A percentile compares a stretch with the other conserved stretches of the same genome.
Conservation (phyloP, 2,888 invertebrate genomes). For the Tetranychus truncatus region DNA sequence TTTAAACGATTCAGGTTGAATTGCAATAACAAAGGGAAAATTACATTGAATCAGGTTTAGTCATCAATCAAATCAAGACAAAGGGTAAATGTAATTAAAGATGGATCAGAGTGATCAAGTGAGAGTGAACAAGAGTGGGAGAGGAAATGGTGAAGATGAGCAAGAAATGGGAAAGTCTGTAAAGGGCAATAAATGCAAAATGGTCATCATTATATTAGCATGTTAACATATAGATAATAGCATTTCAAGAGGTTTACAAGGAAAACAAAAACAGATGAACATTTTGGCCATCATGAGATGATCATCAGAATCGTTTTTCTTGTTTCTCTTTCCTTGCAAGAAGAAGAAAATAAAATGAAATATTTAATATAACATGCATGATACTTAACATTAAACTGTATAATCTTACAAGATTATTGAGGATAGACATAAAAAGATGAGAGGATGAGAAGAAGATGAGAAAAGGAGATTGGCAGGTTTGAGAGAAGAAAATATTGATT, state of each 20-base stretch:
- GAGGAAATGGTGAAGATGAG: neutral
- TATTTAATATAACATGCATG: neutral
- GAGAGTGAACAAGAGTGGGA: neutral
- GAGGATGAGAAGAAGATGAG: neutral
- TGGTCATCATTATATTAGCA: neutral
- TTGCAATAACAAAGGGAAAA: neutral
- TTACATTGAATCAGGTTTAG: neutral
- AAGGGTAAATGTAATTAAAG: neutral
- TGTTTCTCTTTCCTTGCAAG: neutral
- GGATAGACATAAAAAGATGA: neutral
- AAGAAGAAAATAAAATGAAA: neutral
- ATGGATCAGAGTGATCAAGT: neutral
- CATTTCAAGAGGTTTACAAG: neutral
- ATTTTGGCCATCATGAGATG: neutral
- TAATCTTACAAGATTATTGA: neutral
- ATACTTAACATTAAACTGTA: neutral
- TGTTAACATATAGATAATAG: neutral
- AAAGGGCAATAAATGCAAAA: neutral
- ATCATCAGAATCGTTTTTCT: neutral
- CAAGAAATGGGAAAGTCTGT: neutral
- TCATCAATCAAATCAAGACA: neutral
- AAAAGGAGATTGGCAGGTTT: constrained; percentile 1
- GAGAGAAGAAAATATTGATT: neutral
- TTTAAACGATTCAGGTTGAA: neutral
- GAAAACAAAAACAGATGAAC: neutral